phyloP scores from a whole-genome alignment of 2,797 vertebrate genomes.

The Neosilurus mollespiculum region DNA sequence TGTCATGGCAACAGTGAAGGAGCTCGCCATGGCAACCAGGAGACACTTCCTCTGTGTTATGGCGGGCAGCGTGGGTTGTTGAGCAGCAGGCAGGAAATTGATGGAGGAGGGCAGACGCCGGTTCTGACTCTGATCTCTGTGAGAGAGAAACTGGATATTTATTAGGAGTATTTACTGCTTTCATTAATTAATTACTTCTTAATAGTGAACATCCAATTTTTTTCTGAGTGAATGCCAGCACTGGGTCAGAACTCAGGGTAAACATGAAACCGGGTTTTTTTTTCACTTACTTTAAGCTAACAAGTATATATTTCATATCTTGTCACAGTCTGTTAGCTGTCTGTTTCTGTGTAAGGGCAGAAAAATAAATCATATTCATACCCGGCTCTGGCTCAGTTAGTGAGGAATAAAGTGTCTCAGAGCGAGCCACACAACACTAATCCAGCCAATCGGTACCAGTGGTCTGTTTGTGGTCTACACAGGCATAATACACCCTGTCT shows the following conservation, averaged over 20 bases:
- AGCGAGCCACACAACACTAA: no score
- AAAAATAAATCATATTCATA: no score
- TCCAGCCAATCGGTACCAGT: no score
- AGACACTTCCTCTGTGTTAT: conserved; percentile 26
- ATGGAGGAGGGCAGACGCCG: background rate
- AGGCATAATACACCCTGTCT: no score
- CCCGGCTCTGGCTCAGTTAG: no score
- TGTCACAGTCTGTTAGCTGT: no score
- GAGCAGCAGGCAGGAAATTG: conserved; percentile 21
- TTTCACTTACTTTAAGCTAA: background rate
- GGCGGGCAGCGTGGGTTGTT: conserved; percentile 39
- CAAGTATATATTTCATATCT: no score
- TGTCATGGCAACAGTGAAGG: conserved; percentile 40
- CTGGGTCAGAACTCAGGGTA: background rate
- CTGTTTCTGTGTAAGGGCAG: no score
- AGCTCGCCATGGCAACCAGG: conserved; percentile 44
- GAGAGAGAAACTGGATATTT: background rate
- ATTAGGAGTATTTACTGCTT: background rate
- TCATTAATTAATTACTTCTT: background rate
- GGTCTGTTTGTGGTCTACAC: no score
- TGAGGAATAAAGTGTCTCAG: no score
- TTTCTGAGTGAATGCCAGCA: background rate
- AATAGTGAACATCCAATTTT: background rate
- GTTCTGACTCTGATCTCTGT: background rate
- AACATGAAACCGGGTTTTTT: background rate